Base-by-base conservation (phyloP, 2,113 vertebrate species). In the Eolophus roseicapilla region DNA sequence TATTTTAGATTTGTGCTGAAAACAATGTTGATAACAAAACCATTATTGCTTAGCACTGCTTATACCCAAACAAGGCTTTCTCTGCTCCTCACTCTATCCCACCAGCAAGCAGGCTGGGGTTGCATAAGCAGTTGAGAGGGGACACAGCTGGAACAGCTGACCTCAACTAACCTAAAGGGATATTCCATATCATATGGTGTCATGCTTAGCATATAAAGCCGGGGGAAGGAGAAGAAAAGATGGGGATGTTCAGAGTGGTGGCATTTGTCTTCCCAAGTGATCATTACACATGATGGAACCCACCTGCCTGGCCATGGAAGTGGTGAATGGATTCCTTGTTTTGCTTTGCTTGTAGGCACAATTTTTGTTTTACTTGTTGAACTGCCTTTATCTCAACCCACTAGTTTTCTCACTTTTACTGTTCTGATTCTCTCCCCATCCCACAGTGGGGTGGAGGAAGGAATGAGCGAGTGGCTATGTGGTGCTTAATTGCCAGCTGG, bases 271-370 rank as follows among this genome's bases (percentile, higher is more conserved):
- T n/a, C 60, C 29, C 7, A 41, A 55, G 6, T 47, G 24, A 47
- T 17, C 0, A 0, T 53, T 41, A 53, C 7, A 2, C 15, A 7
- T 53, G 53, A 41, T 35, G 28, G 29, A 25, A 9, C 10, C 19
- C 7, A n/a, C 6, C 28, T 62, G 28, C 19, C n/a, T 62, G 19
- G 3, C n/a, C 9, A 6, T 12, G 24, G n/a, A 46, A 55, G 13
- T 24, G 13, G 13, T 62, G 29, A 77, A 13, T 28, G 10, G 20
- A 69, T 55, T 63, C 29, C 13, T 63, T 70, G 24, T 6, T 63
- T 27, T 47, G 20, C 17, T 76, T 63, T 70, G 46, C 13, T 31
- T 41, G 9, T 53, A 14, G 39, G 8, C 46, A 13, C 20, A 14
- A 18, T 13, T 63, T 62, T 55, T 77, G 9, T 29, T 63, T 55